Conservation (phyloP, 1,140 invertebrate genomes). For the Orchestia grillus region DNA sequence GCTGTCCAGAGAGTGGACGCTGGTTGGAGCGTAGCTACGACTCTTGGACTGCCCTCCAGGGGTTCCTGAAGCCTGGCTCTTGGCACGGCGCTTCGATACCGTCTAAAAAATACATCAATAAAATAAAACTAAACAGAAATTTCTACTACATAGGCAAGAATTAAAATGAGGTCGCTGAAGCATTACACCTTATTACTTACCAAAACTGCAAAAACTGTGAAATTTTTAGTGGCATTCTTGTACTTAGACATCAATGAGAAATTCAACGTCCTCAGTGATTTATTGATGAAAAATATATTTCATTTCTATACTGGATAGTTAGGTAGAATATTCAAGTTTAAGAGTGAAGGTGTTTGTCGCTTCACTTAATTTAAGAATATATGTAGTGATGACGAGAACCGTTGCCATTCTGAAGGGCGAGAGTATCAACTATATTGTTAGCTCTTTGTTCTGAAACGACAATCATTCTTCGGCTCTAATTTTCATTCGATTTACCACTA, state of each 20-base stretch:
- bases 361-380: too few relatives aligned
- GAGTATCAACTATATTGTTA: too few relatives aligned
- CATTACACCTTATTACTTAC: background rate
- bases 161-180: background rate
- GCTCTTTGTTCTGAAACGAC: too few relatives aligned
- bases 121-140: background rate
- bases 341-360: background rate
- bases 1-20: conserved; percentile 62
- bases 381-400: too few relatives aligned
- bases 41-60: conserved; percentile 65
- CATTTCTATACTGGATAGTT: background rate
- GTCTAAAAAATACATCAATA: conserved; percentile 57
- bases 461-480: too few relatives aligned
- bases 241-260: background rate
- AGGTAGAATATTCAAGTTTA: background rate
- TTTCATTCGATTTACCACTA: too few relatives aligned
- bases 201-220: background rate
- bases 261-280: background rate
- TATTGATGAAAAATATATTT: background rate
- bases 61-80: conserved; percentile 66
- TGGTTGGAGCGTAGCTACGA: conserved; percentile 67
- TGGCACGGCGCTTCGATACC: conserved; percentile 65
- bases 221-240: background rate
- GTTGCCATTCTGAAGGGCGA: too few relatives aligned
- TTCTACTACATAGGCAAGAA: background rate